Base-by-base conservation (phyloP, 2,797 vertebrate species). In the Columba guinea region DNA sequence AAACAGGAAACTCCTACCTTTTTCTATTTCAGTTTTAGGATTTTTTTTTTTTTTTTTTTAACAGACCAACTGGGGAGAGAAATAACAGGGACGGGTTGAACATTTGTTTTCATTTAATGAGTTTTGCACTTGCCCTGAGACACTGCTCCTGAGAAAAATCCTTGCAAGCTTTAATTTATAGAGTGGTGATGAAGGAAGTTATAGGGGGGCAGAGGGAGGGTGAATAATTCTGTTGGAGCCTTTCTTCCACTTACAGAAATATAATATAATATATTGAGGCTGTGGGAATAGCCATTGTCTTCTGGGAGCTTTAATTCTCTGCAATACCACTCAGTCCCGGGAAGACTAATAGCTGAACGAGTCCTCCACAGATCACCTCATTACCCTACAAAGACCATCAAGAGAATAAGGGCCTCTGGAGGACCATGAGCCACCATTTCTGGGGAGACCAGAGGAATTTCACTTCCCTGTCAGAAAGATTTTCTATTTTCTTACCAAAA, bases 21-120 rank as follows among this genome's bases (percentile, higher is more conserved):
- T 79, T 88, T 94, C 88, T 89, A 75, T 86, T 94, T 79, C 59
- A 35, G 59, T 84, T 86, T 84, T 65, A 81, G 34, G 34, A 13
- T 48, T 35, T 62, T 46, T 26, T 58, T 46, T 26, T 46, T 26
- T 34, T 58, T 93, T 84, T 67, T 85, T 89, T 80, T 13, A 87
- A 44, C 46, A 81, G 73, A 14, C 49, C 79, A 78, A 26, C 60
- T 73, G 62, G 37, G 58, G 59, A 88, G 82, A 69, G 65, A 93
- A 84, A 80, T 87, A 88, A 59, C 59, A 76, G 63, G 44, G 55
- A 91, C 94, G 28, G 39, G 34, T 16, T 88, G 85, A 95, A 95
- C 87, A 95, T 94, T 94, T 86, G 51, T 91, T 94, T 93, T 91
- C 48, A 37, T 94, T 91, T 96, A 96, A 93, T 94, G 93, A 93